Evolutionary conservation across 2,888 invertebrate species (phyloP).

Genomic region (Thera obeliscata): DNA sequence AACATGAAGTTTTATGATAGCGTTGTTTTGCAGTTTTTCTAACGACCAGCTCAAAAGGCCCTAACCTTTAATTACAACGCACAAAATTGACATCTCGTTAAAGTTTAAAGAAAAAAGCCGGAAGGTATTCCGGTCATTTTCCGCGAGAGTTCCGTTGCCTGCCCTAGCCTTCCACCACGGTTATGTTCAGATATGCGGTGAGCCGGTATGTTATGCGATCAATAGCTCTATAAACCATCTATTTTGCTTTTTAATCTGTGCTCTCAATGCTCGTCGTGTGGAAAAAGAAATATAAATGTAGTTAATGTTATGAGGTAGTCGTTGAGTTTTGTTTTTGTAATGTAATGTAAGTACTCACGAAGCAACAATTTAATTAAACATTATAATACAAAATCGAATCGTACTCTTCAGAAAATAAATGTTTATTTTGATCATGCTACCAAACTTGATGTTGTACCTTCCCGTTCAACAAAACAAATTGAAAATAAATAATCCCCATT

Average conservation of each 20-base stretch:
- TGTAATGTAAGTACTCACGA: background rate
- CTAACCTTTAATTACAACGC: too few species aligned
- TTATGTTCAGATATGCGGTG: conserved; percentile 25
- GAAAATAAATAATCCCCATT: conserved; percentile 70
- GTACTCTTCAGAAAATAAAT: conserved; percentile 10
- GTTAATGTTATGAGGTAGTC: background rate
- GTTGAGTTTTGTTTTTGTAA: background rate
- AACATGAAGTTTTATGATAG: too few species aligned
- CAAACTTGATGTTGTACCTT: conserved; percentile 54
- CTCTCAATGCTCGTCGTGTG: background rate
- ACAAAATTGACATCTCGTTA: too few species aligned
- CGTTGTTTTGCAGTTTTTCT: too few species aligned
- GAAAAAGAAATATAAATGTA: background rate
- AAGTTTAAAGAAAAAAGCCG: background rate
- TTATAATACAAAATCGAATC: background rate
- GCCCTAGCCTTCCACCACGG: conserved; percentile 9
- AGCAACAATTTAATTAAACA: too few species aligned
- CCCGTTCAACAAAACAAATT: conserved; percentile 71
- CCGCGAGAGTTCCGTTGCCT: background rate
- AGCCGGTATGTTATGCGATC: conserved; percentile 30
- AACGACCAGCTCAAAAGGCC: too few species aligned
- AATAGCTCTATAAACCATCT: conserved; percentile 29
- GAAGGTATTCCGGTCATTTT: conserved; percentile 5
- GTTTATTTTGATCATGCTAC: conserved; percentile 51
- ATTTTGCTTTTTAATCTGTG: conserved; percentile 24